Conservation (phyloP, 2,888 invertebrate genomes). For the Watsonalla binaria region DNA sequence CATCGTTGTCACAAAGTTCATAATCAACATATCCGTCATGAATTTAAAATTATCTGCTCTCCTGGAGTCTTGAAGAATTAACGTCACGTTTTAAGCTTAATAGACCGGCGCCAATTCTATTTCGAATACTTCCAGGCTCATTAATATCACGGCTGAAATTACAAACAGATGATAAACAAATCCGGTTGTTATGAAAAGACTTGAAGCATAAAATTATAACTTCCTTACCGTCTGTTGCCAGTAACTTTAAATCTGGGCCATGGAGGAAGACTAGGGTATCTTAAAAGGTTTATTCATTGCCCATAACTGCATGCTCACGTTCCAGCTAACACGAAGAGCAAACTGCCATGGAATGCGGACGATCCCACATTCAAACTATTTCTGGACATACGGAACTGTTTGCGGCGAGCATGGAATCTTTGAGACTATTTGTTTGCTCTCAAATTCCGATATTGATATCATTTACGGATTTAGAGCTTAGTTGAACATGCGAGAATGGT, state of each 20-base stretch:
- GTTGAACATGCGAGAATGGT: constrained; percentile 5
- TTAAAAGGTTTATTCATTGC: constrained; percentile 8
- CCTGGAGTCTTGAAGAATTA: background rate
- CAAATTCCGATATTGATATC: constrained; percentile 22
- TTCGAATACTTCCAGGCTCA: background rate
- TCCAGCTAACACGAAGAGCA: constrained; percentile 37
- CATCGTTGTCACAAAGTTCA: no score
- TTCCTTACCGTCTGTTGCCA: background rate
- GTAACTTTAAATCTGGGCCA: background rate
- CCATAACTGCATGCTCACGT: constrained; percentile 10
- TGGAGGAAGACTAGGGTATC: background rate
- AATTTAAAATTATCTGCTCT: background rate
- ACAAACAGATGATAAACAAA: background rate
- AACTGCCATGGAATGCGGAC: constrained; percentile 52
- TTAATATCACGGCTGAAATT: background rate
- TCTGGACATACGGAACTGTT: constrained; percentile 57
- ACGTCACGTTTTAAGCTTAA: background rate
- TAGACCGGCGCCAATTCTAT: background rate
- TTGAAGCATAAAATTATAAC: background rate
- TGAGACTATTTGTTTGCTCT: constrained; percentile 29
- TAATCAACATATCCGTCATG: no score
- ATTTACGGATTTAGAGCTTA: constrained; percentile 16
- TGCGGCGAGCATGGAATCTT: constrained; percentile 25
- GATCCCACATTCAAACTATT: constrained; percentile 51
- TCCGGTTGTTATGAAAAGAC: background rate